phyloP scores from a whole-genome alignment of 1,140 invertebrate genomes.

The Sycophila sp. region DNA sequence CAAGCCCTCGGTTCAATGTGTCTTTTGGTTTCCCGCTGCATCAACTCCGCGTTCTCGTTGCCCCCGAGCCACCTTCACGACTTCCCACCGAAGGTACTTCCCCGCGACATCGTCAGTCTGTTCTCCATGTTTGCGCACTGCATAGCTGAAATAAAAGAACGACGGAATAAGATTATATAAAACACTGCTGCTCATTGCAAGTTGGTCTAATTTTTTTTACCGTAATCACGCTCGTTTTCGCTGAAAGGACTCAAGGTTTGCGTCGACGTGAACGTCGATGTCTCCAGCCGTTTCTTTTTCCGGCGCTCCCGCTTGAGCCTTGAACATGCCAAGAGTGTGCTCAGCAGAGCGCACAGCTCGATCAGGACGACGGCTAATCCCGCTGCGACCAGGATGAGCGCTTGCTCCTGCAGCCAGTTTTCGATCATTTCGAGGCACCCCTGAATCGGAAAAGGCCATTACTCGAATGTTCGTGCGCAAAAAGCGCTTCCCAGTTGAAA shows the following conservation, averaged over 20 bases:
- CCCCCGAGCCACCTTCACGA: constrained; percentile 65
- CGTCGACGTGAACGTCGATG: constrained; percentile 60
- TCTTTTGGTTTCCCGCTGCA: neutral
- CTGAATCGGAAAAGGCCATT: constrained; percentile 53
- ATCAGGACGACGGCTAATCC: constrained; percentile 74
- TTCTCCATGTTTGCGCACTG: constrained; percentile 52
- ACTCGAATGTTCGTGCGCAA: neutral
- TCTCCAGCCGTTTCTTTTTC: constrained; percentile 42
- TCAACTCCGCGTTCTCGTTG: constrained; percentile 56
- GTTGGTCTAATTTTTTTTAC: constrained; percentile 41
- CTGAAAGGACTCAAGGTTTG: constrained; percentile 59
- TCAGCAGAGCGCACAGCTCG: constrained; percentile 76
- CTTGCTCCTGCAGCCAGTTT: constrained; percentile 81
- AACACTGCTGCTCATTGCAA: too few relatives aligned
- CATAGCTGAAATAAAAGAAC: constrained; percentile 42
- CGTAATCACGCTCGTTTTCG: constrained; percentile 59
- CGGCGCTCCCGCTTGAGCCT: constrained; percentile 57
- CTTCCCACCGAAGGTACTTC: constrained; percentile 58
- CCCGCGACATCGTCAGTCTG: constrained; percentile 52
- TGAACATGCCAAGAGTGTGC: constrained; percentile 76
- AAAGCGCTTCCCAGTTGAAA: too few relatives aligned
- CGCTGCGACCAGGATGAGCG: constrained; percentile 74
- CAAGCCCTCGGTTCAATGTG: neutral
- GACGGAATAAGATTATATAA: neutral
- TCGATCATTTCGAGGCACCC: constrained; percentile 78